These are phyloP conservation scores for Epizoanthus illoricatus DNA, from an alignment of 92 coral and sea anemone species.

Conservation along the genomic window DNA sequence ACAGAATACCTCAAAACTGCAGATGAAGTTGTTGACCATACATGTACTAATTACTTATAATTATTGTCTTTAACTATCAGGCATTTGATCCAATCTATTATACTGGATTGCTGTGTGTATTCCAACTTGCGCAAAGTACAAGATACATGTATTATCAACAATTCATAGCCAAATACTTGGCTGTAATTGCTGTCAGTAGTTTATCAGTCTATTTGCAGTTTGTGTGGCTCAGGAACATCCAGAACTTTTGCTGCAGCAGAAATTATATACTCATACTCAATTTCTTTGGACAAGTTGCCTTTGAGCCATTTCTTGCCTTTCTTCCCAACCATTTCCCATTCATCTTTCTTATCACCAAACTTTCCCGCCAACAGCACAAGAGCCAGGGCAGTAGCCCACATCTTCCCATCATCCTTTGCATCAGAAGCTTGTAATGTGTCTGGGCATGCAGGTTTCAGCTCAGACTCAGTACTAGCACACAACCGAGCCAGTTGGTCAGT, in stretches of 20 bases:
- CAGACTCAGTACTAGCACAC: constrained; percentile 42
- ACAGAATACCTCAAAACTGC: too few species aligned
- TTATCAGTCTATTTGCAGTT: constrained; percentile 10
- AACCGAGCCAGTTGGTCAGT: constrained; percentile 59
- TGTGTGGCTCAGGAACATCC: not conserved
- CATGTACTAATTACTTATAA: too few species aligned
- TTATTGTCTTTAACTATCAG: too few species aligned
- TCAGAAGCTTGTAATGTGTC: constrained; percentile 29
- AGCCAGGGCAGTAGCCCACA: constrained; percentile 81
- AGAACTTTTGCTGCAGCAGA: constrained; percentile 7
- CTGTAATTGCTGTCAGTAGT: not conserved
- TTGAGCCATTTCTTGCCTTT: constrained; percentile 79
- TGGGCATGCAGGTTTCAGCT: constrained; percentile 63
- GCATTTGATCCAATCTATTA: too few species aligned
- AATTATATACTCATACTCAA: not conserved
- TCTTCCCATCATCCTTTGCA: constrained; percentile 43
- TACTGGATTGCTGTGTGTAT: too few species aligned
- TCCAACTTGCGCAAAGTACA: too few species aligned
- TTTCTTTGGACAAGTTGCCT: constrained; percentile 44
- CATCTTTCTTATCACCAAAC: constrained; percentile 59
- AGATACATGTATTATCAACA: too few species aligned
- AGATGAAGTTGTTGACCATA: too few species aligned
- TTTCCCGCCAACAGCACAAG: constrained; percentile 54
- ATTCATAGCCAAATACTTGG: too few species aligned
- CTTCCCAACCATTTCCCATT: constrained; percentile 82